A percentile compares a stretch with the other conserved stretches of the same genome.
Evolutionary conservation across 2,113 vertebrate species (phyloP).

Genomic region (Cololabis saira): DNA sequence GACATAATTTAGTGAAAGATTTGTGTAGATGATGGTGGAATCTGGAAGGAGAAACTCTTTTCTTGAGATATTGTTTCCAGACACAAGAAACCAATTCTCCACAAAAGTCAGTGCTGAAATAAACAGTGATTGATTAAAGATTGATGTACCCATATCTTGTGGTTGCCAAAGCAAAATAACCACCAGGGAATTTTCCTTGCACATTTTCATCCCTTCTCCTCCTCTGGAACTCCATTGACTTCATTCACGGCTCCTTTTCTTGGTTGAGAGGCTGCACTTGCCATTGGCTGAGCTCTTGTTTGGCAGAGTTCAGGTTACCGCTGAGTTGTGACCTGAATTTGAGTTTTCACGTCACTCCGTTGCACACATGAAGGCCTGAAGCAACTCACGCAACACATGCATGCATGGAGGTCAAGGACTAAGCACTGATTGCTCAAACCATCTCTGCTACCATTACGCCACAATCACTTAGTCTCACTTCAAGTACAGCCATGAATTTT

Average conservation of each 20-base stretch:
- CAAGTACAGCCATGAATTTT: slow-evolving; percentile 19
- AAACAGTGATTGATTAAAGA: too few species aligned
- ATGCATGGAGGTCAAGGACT: slow-evolving; percentile 6
- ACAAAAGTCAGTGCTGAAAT: too few species aligned
- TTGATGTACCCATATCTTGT: too few species aligned
- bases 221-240: neutral
- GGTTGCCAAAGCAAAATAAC: neutral
- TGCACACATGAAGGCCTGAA: slow-evolving; percentile 12
- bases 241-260: neutral
- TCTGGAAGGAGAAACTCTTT: too few species aligned
- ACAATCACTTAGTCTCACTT: slow-evolving; percentile 19
- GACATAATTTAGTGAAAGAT: too few species aligned
- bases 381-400: slow-evolving; percentile 5
- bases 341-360: slow-evolving; percentile 34
- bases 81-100: too few species aligned
- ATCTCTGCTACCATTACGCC: slow-evolving; percentile 11
- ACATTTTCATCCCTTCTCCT: neutral
- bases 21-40: too few species aligned
- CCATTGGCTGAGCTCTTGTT: slow-evolving; percentile 12
- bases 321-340: slow-evolving; percentile 54
- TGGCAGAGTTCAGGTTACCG: slow-evolving; percentile 34
- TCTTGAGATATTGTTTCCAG: too few species aligned
- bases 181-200: neutral
- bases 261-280: neutral
- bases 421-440: slow-evolving; percentile 2